These are phyloP conservation scores for Lydus trimaculatus DNA, from an alignment of 2,888 invertebrate species.

Conservation along the genomic window DNA sequence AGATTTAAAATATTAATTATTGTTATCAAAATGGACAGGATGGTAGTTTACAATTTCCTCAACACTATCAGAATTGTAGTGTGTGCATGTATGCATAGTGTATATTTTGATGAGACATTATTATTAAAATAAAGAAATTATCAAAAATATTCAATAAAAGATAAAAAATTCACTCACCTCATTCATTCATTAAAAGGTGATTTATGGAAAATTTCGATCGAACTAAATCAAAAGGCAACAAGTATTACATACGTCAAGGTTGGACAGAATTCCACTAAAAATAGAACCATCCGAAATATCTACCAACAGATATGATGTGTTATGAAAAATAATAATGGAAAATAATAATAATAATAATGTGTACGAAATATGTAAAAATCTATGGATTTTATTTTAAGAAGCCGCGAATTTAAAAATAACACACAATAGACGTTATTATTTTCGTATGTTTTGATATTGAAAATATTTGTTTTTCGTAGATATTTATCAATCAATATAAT, in stretches of 20 bases:
- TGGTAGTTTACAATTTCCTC: conserved; percentile 5
- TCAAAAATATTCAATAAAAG: no score
- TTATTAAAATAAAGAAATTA: no score
- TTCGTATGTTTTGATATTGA: no score
- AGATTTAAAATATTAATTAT: background rate
- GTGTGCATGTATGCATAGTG: no score
- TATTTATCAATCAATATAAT: background rate
- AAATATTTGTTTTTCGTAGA: background rate
- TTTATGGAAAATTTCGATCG: background rate
- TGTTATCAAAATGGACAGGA: conserved; percentile 7
- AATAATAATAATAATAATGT: no score
- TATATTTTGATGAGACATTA: no score
- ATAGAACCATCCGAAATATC: background rate
- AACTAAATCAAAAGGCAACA: conserved; percentile 1
- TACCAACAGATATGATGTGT: background rate
- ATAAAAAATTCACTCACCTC: background rate
- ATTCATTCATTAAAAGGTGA: background rate
- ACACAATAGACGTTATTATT: background rate
- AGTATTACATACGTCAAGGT: background rate
- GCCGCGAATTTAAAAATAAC: background rate
- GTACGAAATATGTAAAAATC: background rate
- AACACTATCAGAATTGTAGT: background rate
- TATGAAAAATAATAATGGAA: background rate
- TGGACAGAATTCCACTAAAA: background rate
- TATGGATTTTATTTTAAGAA: background rate